A percentile compares a stretch with the other conserved stretches of the same genome.
phyloP scores from a whole-genome alignment of 2,888 invertebrate species.

The Agrotis clavis region DNA sequence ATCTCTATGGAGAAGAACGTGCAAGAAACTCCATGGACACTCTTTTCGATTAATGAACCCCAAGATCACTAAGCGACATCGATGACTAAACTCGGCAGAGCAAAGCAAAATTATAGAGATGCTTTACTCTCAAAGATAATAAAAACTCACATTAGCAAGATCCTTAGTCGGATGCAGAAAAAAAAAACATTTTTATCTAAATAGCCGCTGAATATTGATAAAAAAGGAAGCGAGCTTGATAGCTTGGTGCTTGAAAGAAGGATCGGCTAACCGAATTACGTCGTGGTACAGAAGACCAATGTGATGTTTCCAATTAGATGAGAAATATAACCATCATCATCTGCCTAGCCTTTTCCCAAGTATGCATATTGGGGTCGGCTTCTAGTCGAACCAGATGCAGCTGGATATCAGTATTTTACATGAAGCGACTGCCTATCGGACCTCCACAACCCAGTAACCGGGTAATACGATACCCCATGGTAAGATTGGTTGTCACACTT shows the following conservation, averaged over 20 bases:
- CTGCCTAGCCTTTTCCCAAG: too few relatives aligned
- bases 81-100: not conserved
- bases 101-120: not conserved
- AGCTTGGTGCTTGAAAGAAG: not conserved
- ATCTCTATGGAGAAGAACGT: too few relatives aligned
- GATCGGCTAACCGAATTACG: slow-evolving; percentile 6
- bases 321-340: slow-evolving; percentile 31
- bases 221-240: not conserved
- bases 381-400: too few relatives aligned
- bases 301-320: slow-evolving; percentile 28
- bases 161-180: not conserved
- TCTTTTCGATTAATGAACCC: not conserved
- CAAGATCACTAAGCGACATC: not conserved
- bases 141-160: not conserved
- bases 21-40: too few relatives aligned
- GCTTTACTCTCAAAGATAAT: not conserved
- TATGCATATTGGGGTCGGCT: too few relatives aligned
- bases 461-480: too few relatives aligned
- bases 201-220: not conserved
- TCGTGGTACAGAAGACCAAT: slow-evolving; percentile 14
- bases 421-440: too few relatives aligned
- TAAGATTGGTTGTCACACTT: too few relatives aligned
- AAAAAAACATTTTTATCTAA: too few relatives aligned
- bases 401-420: too few relatives aligned
- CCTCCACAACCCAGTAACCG: too few relatives aligned